Evolutionary conservation across 2,888 invertebrate genomes (phyloP).

Genomic region (Sipha maydis): DNA sequence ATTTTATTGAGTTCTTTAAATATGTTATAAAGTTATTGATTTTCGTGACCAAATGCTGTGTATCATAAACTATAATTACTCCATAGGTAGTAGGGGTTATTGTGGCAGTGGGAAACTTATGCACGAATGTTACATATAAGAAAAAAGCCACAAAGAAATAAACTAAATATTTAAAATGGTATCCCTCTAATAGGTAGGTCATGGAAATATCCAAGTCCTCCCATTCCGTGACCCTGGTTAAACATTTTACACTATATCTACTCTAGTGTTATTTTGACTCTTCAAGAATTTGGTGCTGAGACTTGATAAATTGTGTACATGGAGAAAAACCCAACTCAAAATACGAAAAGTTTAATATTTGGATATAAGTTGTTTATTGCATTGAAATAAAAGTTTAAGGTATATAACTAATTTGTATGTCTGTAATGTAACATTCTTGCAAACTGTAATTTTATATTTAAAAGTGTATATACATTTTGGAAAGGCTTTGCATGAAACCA

Average conservation of each 20-base stretch:
- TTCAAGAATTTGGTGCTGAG: neutral
- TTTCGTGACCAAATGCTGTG: constrained; percentile 3
- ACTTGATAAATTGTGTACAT: neutral
- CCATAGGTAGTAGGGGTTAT: neutral
- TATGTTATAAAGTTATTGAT: constrained; percentile 37
- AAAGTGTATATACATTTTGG: too few relatives aligned
- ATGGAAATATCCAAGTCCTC: constrained; percentile 31
- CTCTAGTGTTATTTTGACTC: constrained; percentile 32
- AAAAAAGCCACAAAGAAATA: constrained; percentile 25
- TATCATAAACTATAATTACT: constrained; percentile 29
- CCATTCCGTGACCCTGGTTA: constrained; percentile 14
- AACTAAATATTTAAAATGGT: constrained; percentile 53
- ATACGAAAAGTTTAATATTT: neutral
- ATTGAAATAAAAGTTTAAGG: constrained; percentile 19
- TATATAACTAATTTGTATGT: neutral
- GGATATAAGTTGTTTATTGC: constrained; percentile 5
- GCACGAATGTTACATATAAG: constrained; percentile 23
- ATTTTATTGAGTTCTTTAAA: constrained; percentile 3
- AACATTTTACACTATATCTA: neutral
- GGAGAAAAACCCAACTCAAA: neutral
- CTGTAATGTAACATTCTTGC: neutral
- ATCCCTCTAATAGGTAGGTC: constrained; percentile 49
- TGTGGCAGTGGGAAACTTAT: neutral
- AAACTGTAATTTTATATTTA: neutral
- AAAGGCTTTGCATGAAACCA: neutral